These are phyloP conservation scores for Melanotaenia maccullochi DNA, from an alignment of 2,797 vertebrate genomes.

Conservation along the genomic window DNA sequence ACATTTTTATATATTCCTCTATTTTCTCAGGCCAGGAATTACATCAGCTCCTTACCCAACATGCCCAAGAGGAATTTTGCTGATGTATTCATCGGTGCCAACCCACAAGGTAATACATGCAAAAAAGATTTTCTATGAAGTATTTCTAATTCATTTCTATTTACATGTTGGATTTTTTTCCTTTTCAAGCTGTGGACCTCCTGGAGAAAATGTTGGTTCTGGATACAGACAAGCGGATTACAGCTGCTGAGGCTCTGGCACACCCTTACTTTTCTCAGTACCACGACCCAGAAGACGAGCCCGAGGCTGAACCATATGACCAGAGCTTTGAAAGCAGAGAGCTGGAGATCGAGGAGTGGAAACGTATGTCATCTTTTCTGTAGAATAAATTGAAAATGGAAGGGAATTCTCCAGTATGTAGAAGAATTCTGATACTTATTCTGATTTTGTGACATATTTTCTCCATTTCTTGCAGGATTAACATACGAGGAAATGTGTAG, in stretches of 20 bases:
- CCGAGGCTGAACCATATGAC: slow-evolving; percentile 95
- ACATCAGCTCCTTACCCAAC: slow-evolving; percentile 93
- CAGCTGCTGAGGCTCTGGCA: slow-evolving; percentile 92
- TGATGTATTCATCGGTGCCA: slow-evolving; percentile 97
- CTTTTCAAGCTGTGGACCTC: slow-evolving; percentile 91
- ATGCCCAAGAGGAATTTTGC: slow-evolving; percentile 99
- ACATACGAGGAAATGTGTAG: slow-evolving; percentile 93
- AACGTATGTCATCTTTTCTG: slow-evolving; percentile 84
- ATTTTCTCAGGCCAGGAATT: slow-evolving; percentile 91
- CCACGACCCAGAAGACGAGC: slow-evolving; percentile 97
- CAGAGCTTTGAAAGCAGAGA: slow-evolving; percentile 98
- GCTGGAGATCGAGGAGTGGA: slow-evolving; percentile 97
- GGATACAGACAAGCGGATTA: slow-evolving; percentile 97
- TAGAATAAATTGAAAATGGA: not conserved
- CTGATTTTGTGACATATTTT: slow-evolving; percentile 4
- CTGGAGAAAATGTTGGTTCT: slow-evolving; percentile 98
- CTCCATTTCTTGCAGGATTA: slow-evolving; percentile 82
- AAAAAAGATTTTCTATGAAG: not conserved
- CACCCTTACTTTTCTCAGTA: slow-evolving; percentile 95
- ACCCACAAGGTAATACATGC: slow-evolving; percentile 88
- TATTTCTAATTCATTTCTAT: not conserved
- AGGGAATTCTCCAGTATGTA: too few relatives aligned
- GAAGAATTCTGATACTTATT: not conserved
- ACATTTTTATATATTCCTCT: slow-evolving; percentile 30
- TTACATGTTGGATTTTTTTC: not conserved